Percentiles rank a stretch among this genome's conserved stretches.
Conservation (phyloP, 2,113 vertebrate genomes). For the Gambusia holbrooki region DNA sequence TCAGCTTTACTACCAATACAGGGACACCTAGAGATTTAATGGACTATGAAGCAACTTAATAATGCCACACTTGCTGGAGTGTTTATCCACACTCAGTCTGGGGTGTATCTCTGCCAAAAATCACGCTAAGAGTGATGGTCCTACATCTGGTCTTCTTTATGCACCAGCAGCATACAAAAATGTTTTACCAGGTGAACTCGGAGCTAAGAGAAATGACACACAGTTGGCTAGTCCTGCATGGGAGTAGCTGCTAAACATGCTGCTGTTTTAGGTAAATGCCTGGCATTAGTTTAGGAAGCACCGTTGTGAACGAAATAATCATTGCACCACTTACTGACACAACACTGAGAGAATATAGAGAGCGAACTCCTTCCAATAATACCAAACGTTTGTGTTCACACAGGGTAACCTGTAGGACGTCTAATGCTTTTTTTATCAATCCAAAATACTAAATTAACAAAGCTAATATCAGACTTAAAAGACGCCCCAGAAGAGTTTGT, state of each 20-base stretch:
- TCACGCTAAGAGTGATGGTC: neutral
- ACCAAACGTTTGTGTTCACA: neutral
- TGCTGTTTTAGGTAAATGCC: slow-evolving; percentile 15
- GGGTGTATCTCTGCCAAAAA: neutral
- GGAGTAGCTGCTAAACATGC: slow-evolving; percentile 14
- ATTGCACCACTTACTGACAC: slow-evolving; percentile 12
- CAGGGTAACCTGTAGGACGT: neutral
- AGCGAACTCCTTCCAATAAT: neutral
- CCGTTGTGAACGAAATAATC: slow-evolving; percentile 5
- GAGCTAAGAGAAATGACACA: slow-evolving; percentile 45
- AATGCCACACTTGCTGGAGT: slow-evolving; percentile 56
- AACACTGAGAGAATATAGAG: neutral
- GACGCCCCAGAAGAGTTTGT: neutral
- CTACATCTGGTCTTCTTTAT: slow-evolving; percentile 19
- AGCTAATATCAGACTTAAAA: neutral
- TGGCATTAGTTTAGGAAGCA: slow-evolving; percentile 14
- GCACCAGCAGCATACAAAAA: slow-evolving; percentile 11
- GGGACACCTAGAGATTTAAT: slow-evolving; percentile 52
- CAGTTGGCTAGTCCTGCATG: slow-evolving; percentile 29
- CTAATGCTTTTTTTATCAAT: neutral
- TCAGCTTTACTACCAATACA: slow-evolving; percentile 61
- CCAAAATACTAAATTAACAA: neutral
- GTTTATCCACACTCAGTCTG: neutral
- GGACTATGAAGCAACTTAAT: slow-evolving; percentile 56
- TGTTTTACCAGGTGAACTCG: slow-evolving; percentile 27